These are phyloP conservation scores for Alloplasta piceator DNA, from an alignment of 2,888 invertebrate genomes.

Conservation along the genomic window DNA sequence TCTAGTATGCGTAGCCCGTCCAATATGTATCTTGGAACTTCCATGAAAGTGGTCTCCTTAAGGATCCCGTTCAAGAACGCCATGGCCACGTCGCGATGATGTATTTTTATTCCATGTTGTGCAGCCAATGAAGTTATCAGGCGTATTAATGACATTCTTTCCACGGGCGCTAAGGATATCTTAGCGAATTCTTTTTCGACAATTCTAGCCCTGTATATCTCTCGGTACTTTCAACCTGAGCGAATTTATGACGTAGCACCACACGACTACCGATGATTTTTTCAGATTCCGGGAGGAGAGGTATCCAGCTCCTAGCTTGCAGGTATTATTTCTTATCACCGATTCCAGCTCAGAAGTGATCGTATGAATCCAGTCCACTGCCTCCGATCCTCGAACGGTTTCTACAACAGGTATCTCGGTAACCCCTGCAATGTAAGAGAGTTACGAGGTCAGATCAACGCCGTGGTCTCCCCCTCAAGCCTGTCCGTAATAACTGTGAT, in stretches of 20 bases:
- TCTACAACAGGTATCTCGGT: too few species aligned
- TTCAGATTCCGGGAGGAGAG: constrained; percentile 40
- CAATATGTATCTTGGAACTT: not conserved
- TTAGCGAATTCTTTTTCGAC: not conserved
- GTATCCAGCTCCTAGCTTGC: constrained; percentile 55
- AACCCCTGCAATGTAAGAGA: too few species aligned
- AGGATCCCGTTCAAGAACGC: not conserved
- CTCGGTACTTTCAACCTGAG: constrained; percentile 51
- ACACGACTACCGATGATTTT: constrained; percentile 53
- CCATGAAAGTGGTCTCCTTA: not conserved
- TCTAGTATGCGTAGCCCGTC: not conserved
- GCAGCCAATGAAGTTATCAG: not conserved
- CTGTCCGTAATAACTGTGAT: too few species aligned
- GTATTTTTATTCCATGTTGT: not conserved
- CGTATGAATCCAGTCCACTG: constrained; percentile 45
- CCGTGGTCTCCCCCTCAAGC: too few species aligned
- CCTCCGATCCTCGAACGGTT: not conserved
- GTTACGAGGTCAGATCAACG: too few species aligned
- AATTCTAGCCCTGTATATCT: not conserved
- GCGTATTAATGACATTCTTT: not conserved
- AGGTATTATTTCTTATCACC: constrained; percentile 52
- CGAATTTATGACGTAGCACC: constrained; percentile 61
- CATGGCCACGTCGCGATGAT: not conserved
- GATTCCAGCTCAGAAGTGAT: constrained; percentile 56
- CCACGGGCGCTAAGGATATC: not conserved